Conservation (phyloP, 2,888 invertebrate species). For the Melipona bicolor region DNA sequence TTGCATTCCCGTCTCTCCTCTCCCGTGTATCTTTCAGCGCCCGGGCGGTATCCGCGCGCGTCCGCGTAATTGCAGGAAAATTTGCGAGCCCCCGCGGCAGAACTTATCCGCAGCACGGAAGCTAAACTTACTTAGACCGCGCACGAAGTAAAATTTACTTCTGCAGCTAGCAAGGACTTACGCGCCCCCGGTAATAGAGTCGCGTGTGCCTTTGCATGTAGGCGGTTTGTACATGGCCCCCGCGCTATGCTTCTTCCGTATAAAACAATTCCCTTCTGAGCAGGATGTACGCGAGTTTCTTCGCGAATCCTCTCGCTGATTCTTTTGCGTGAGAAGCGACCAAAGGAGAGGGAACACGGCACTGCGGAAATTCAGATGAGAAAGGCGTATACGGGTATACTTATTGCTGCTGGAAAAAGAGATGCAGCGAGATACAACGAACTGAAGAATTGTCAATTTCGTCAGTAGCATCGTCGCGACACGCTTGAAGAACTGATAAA, state of each 20-base stretch:
- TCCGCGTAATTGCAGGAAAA: slow-evolving; percentile 49
- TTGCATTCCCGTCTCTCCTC: neutral
- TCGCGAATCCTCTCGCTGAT: neutral
- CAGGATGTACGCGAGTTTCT: slow-evolving; percentile 44
- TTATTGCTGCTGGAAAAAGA: neutral
- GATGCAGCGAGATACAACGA: neutral
- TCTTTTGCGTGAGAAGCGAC: neutral
- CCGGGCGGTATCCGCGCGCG: neutral
- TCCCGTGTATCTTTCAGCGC: neutral
- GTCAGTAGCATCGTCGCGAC: neutral
- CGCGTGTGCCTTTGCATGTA: slow-evolving; percentile 50
- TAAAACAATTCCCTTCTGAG: slow-evolving; percentile 57
- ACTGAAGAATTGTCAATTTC: neutral
- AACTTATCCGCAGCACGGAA: slow-evolving; percentile 52
- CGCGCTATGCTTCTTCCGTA: slow-evolving; percentile 35
- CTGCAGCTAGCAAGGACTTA: slow-evolving; percentile 45
- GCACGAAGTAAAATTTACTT: slow-evolving; percentile 65
- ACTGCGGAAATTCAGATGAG: slow-evolving; percentile 4
- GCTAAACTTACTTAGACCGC: slow-evolving; percentile 54
- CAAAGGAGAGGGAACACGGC: neutral
- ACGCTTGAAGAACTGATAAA: neutral
- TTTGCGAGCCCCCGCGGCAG: slow-evolving; percentile 39
- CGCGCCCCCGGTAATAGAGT: slow-evolving; percentile 53
- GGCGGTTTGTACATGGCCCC: slow-evolving; percentile 48
- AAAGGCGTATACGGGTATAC: neutral